Evolutionary conservation across 2,888 invertebrate genomes (phyloP), one percentile per base, ranked within the genome.

Genomic region (Leptinotarsa rubiginosa): DNA sequence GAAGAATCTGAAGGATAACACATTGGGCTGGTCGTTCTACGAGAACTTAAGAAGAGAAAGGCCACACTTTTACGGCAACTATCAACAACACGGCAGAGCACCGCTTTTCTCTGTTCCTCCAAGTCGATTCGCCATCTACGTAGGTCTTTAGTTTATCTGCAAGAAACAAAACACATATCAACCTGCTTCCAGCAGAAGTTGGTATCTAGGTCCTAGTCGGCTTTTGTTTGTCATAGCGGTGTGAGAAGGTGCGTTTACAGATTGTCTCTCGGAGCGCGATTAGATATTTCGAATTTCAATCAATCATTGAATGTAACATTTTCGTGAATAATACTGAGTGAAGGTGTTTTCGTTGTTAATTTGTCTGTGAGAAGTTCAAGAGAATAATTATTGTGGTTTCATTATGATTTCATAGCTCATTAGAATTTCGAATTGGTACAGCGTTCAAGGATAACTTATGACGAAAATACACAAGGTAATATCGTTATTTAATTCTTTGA

Each of bases 181-280:
- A 54, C 54, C 71, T 66, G 77, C 77, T 75, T 70, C 75, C 65
- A 77, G 77, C 73, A 25, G 72, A 75, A 74, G 77, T 71, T 64
- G 74, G 74, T 69, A 75, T 73, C 77, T 73, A 75, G 75, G 75
- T 75, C 74, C 69, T 69, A 70, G 74, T 56, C 52, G 74, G 74
- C 41, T 71, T 73, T 70, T 69, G 69, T 73, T 69, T 69, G 65
- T 52, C 15, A 47, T 25, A 54, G 22, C 62, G 41, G 62, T 62
- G 41, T 62, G 16, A n/a, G 62, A 7, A 62, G 62, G 62, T 10
- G 62, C 62, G 62, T 10, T 31, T 13, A 25, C 41, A 41, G 25
- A n/a, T 31, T 31, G 25, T 62, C 16, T 41, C 41, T n/a, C 5
- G 7, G 25, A n/a, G 41, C 62, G 62, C 62, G 62, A 62, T 62